A percentile compares a stretch with the other conserved stretches of the same genome.
phyloP scores from a whole-genome alignment of 2,113 vertebrate species.

The Mus spicilegus region DNA sequence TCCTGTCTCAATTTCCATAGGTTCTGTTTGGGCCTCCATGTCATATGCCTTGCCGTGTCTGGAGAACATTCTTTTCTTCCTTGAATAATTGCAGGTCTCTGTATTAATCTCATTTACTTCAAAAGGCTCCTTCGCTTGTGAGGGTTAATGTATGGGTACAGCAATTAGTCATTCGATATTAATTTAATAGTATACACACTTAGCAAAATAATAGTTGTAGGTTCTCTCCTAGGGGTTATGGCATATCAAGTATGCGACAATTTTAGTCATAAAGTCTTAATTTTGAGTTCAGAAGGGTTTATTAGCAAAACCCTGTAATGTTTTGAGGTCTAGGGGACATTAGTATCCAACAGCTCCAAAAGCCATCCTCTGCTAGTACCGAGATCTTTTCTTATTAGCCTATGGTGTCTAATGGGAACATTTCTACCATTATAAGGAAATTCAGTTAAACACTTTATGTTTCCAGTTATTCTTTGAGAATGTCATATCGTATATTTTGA shows the following conservation, averaged over 20 bases:
- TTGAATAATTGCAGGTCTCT: not conserved
- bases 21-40: not conserved
- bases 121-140: not conserved
- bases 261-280: not conserved
- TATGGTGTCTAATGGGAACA: not conserved
- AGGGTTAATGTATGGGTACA: not conserved
- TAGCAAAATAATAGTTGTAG: not conserved
- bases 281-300: not conserved
- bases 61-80: not conserved
- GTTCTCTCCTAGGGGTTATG: not conserved
- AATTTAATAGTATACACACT: not conserved
- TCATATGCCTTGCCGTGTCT: not conserved
- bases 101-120: not conserved
- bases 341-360: not conserved
- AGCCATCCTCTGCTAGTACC: not conserved
- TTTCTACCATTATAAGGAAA: not conserved
- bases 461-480: not conserved
- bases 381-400: not conserved
- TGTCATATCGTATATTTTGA: not conserved
- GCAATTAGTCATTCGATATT: not conserved
- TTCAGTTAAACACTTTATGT: not conserved
- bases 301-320: not conserved
- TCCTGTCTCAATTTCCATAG: too few species aligned
- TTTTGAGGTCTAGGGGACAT: not conserved
- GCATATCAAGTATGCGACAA: not conserved